Evolutionary conservation across 2,113 vertebrate genomes (phyloP).

Genomic region (Dasypus novemcinctus): DNA sequence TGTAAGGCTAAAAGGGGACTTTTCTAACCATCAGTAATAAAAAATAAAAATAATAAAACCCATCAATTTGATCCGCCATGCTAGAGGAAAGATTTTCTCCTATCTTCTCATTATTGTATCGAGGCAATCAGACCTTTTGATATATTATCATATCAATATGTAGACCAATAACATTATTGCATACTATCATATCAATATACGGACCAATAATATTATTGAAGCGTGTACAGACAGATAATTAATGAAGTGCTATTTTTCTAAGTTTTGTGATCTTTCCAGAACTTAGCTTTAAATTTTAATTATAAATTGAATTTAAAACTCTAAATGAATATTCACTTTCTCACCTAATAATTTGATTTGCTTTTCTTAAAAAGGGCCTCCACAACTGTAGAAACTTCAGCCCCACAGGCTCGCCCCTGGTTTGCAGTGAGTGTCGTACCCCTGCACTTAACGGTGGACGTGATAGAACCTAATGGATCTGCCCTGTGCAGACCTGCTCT

Average conservation of each 20-base stretch:
- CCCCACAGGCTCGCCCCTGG: neutral
- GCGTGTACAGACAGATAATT: neutral
- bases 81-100: neutral
- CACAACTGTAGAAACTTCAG: neutral
- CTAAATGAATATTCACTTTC: neutral
- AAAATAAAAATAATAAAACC: neutral
- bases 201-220: neutral
- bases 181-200: neutral
- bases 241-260: neutral
- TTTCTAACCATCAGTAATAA: neutral
- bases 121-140: neutral
- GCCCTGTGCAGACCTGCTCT: neutral
- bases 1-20: neutral
- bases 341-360: neutral
- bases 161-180: neutral
- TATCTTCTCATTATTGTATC: neutral
- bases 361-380: neutral
- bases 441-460: neutral
- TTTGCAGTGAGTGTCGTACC: neutral
- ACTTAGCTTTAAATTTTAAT: neutral
- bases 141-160: neutral
- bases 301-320: conserved; percentile 11
- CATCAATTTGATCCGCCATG: neutral
- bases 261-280: neutral
- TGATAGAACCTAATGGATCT: neutral